Evolutionary conservation across 2,888 invertebrate genomes (phyloP), one percentile per base, ranked within the genome.

Genomic region (Caenorhabditis sp.): DNA sequence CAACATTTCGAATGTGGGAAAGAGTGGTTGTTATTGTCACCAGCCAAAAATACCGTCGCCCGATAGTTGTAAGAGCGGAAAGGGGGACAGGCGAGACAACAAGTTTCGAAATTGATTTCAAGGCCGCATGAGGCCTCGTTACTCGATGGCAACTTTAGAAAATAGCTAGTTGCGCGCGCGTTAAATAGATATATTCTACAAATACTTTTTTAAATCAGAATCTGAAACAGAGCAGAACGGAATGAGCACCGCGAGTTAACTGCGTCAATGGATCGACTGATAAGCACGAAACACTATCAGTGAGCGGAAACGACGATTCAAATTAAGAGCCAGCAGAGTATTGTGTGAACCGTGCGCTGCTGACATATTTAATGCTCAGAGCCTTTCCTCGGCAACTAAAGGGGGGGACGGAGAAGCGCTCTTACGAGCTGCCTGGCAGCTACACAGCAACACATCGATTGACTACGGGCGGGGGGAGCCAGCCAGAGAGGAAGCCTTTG

Each of bases 31-130:
- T 24, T 35, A 11, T 55, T 43, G 68, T 68, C 59, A 50, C 52
- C 48, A 20, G 20, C 24, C 26, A 43, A 70, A 70, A 59, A 59
- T 41, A 61, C n/a, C 41, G 41, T 39, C 46, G 50, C 9, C 11
- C 30, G 27, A 43, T 13, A 24, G 24, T 45, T 20, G 8, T 20
- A 24, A 20, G 22, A 11, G 53, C 7, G 24, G 20, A 20, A 53
- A 37, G 24, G 53, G 35, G 41, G 9, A 35, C 53, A 37, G 59
- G 43, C 37, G 55, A 48, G 41, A 52, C 70, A 70, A 70, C 70
- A 70, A 70, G 70, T 70, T 43, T 53, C 32, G 70, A 70, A 70
- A 59, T 43, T 70, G 52, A 15, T 53, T 53, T 70, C 59, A 70
- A 70, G 70, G 70, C 45, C 70, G 30, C 68, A n/a, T 11, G 6